Base-by-base conservation (phyloP, 2,113 vertebrate genomes). In the Petroica traversi region DNA sequence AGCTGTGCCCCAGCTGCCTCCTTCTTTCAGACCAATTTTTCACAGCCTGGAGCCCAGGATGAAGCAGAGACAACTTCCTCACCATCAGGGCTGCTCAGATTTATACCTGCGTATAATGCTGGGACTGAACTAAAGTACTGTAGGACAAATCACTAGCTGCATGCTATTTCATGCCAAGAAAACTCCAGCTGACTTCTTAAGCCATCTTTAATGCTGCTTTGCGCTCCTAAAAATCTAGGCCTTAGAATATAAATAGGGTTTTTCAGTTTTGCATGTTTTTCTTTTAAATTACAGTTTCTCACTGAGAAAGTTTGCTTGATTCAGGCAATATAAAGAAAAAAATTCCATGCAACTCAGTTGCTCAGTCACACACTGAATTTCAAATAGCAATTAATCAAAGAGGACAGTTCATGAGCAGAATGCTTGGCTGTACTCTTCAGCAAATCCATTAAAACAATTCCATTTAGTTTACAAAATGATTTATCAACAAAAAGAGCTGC, bases 291-390 rank as follows among this genome's bases (percentile, higher is more conserved):
- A 73, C 19, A 4, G 18, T 48, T 69, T 83, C 71, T 94, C 2
- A 1, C 68, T 92, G 82, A 77, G 90, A 83, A 96, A 83, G 31
- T 93, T 72, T 67, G 85, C 85, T 93, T 79, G 85, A 96, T 74
- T 92, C 72, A 34, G 45, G 43, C 68, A 92, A 77, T 40, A 28
- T 43, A 9, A 91, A 92, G 52, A 59, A 45, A 92, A 88, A 82
- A 68, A 61, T 36, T 63, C 48, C 36, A 19, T 14, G 49, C 45
- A 85, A 74, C 20, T 83, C 67, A 24, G 88, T 40, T 88, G 82
- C 77, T 78, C 85, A 81, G 93, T 92, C 93, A 93, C 90, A 84
- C 48, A 19, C 52, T 55, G 84, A 85, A 88, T 90, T 86, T 75
- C 72, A 92, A 91, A 48, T 2, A 74, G 72, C 3, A 5, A 6